Evolutionary conservation across 2,888 invertebrate species (phyloP), one percentile per base, ranked within the genome.

Genomic region (Microplitis manilae): DNA sequence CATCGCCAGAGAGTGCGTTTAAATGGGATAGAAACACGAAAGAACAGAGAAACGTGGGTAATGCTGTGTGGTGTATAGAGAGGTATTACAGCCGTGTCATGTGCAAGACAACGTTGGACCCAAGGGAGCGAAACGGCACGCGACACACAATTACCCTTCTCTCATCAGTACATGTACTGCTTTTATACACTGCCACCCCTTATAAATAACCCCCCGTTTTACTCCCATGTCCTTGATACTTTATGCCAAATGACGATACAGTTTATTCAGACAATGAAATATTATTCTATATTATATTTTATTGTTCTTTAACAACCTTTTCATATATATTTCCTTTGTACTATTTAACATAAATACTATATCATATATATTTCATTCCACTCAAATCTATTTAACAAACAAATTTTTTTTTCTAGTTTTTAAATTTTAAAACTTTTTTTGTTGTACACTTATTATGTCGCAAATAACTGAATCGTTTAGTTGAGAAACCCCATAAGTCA

Each of bases 41-140:
- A 20, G 40, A 41, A 41, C 40, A 68, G 41, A 68, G 39, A n/a
- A 20, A 39, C 67, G 67, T 61, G 72, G 8, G 64, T 72, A 64
- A 64, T 72, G 72, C 67, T 67, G 8, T 20, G 62, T 72, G 39
- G 50, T 50, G 50, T 50, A 50, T 50, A 50, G 60, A 59, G 50
- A 70, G 68, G 30, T 76, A 68, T 76, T 77, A 39, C 68, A 41
- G 84, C 73, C 79, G 81, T 84, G 88, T 87, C 88, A 87, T 87
- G 86, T 87, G 87, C 84, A 84, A 84, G 85, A 85, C 84, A 86
- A 86, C 84, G 85, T 85, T 84, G 84, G 73, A 81, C 79, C 79
- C 85, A 84, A 69, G 83, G 79, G 81, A 86, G 85, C 86, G 84
- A 78, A 81, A 86, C 86, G 86, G 84, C 86, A 86, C 86, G 86